A percentile compares a stretch with the other conserved stretches of the same genome.
Evolutionary conservation across 2,113 vertebrate species (phyloP).

Genomic region (Tachycineta bicolor): DNA sequence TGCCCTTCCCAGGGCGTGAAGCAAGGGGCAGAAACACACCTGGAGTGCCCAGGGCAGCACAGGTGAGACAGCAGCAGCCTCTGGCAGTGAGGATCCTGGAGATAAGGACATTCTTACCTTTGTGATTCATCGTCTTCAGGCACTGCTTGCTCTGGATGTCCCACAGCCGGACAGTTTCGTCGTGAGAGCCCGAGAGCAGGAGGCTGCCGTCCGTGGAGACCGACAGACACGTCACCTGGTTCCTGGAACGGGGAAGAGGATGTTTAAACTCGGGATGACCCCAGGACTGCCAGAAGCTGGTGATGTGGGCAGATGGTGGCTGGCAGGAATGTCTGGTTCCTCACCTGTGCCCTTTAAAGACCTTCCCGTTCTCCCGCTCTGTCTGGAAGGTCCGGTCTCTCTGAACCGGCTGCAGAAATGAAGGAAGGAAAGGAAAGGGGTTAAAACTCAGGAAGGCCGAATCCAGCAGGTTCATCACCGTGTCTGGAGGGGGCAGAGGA

Average conservation of each 20-base stretch:
- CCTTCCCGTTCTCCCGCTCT: conserved; percentile 83
- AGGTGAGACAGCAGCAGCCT: neutral
- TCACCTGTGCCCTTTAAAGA: conserved; percentile 94
- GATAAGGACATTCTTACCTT: conserved; percentile 79
- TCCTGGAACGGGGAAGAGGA: conserved; percentile 75
- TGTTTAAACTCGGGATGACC: neutral
- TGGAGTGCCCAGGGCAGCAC: neutral
- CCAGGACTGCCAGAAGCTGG: neutral
- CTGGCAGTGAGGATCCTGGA: neutral
- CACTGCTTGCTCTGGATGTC: conserved; percentile 95
- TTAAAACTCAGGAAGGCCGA: neutral
- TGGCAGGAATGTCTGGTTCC: neutral
- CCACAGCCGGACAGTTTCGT: conserved; percentile 91
- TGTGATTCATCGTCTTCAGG: conserved; percentile 85
- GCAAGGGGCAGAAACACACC: neutral
- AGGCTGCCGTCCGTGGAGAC: conserved; percentile 91
- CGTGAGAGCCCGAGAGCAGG: conserved; percentile 91
- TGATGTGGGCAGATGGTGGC: neutral
- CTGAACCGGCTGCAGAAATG: conserved; percentile 77
- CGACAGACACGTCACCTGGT: conserved; percentile 91
- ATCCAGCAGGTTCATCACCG: neutral
- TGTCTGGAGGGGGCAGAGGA: neutral
- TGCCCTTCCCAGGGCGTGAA: neutral
- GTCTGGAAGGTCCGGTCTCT: conserved; percentile 88
- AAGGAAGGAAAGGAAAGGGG: neutral